A percentile compares a stretch with the other conserved stretches of the same genome.
These are phyloP conservation scores for Cetoscarus ocellatus DNA, from an alignment of 2,797 vertebrate genomes.

Conservation along the genomic window DNA sequence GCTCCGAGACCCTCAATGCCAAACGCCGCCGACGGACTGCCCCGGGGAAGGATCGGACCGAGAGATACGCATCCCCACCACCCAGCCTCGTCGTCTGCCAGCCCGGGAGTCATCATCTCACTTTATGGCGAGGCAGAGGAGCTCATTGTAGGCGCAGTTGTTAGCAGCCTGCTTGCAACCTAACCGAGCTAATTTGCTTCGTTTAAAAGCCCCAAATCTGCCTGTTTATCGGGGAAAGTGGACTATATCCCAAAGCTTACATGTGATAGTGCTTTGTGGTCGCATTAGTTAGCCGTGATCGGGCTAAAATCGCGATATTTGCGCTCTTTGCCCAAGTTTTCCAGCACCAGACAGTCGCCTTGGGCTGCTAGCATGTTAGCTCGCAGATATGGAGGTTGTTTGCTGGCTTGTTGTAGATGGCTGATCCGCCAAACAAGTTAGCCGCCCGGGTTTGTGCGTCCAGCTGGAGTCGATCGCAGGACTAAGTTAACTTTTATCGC, in stretches of 20 bases:
- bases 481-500: conserved; percentile 36
- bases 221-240: background rate
- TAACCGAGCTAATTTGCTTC: conserved; percentile 40
- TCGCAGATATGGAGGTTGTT: conserved; percentile 67
- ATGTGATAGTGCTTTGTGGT: background rate
- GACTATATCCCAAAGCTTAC: background rate
- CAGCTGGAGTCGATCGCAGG: conserved; percentile 26
- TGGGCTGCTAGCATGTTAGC: conserved; percentile 72
- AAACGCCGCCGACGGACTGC: conserved; percentile 40
- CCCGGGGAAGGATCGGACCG: conserved; percentile 47
- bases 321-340: conserved; percentile 68
- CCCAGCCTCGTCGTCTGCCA: conserved; percentile 24
- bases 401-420: conserved; percentile 53
- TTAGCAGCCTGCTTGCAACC: conserved; percentile 37
- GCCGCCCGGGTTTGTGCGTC: conserved; percentile 24
- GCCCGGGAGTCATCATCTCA: conserved; percentile 21
- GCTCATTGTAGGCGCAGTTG: conserved; percentile 21
- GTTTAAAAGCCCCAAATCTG: conserved; percentile 22
- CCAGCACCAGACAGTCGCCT: conserved; percentile 60
- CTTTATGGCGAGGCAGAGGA: background rate
- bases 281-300: background rate
- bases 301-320: conserved; percentile 35
- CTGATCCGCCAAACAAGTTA: conserved; percentile 65
- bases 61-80: conserved; percentile 37
- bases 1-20: conserved; percentile 49